These are phyloP conservation scores for Squalus acanthias DNA, from an alignment of 2,797 vertebrate genomes.

Conservation along the genomic window DNA sequence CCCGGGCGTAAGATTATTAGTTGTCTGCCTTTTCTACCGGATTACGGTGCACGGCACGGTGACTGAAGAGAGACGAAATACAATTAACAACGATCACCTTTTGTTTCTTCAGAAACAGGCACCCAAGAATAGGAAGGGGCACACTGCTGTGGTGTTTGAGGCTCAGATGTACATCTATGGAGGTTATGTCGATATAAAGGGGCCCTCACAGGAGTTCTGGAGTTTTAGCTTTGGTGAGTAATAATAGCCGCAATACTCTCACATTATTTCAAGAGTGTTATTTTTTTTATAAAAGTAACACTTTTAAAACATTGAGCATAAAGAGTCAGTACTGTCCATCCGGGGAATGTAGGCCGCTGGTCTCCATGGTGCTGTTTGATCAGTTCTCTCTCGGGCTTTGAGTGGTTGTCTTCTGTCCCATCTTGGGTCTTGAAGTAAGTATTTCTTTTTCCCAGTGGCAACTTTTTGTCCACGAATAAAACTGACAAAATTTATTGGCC, in stretches of 20 bases:
- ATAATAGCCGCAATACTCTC: not conserved
- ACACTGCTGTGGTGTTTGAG: conserved; percentile 68
- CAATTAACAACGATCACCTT: not conserved
- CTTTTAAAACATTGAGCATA: not conserved
- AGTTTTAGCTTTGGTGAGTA: conserved; percentile 66
- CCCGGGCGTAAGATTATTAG: not conserved
- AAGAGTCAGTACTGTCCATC: not conserved
- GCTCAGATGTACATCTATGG: conserved; percentile 74
- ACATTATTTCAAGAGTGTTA: not conserved
- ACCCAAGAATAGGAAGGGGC: conserved; percentile 75
- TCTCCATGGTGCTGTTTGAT: not conserved
- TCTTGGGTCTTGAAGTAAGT: not conserved
- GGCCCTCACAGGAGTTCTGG: conserved; percentile 78
- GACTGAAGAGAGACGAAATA: not conserved
- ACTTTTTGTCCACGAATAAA: too few relatives aligned
- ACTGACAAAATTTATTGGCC: not conserved
- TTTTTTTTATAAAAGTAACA: not conserved
- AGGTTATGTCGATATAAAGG: conserved; percentile 74
- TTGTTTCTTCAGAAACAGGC: conserved; percentile 48
- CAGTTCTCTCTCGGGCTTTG: not conserved
- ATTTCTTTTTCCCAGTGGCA: not conserved
- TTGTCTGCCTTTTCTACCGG: not conserved
- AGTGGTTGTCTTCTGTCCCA: not conserved
- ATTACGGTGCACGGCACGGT: not conserved
- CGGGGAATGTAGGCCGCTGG: not conserved